A percentile compares a stretch with the other conserved stretches of the same genome.
These are phyloP conservation scores for Oncopeltus fasciatus DNA, from an alignment of 1,140 invertebrate genomes.

Conservation along the genomic window DNA sequence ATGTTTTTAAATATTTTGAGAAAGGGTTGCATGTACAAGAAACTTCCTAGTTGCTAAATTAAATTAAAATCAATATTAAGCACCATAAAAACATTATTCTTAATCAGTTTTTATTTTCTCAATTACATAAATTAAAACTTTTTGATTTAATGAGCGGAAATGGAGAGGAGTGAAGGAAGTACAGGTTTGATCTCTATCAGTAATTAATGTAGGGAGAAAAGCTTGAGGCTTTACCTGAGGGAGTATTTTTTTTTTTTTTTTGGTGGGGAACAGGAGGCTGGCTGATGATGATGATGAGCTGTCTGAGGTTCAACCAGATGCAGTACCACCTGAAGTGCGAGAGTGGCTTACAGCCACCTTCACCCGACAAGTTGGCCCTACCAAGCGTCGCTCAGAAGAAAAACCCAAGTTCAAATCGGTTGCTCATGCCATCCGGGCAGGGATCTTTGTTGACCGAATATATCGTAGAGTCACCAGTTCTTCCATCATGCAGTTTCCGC, in stretches of 20 bases:
- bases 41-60: no score
- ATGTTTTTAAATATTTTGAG: no score
- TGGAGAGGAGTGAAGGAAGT: no score
- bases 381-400: constrained; percentile 55
- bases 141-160: no score
- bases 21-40: no score
- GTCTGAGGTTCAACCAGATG: constrained; percentile 88
- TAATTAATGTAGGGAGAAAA: no score
- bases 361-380: constrained; percentile 70
- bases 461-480: constrained; percentile 77
- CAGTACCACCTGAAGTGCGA: constrained; percentile 84
- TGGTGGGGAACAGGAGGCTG: constrained; percentile 41
- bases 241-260: background rate
- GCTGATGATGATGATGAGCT: constrained; percentile 86
- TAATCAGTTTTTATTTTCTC: no score
- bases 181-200: no score
- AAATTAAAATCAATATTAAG: no score
- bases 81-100: no score
- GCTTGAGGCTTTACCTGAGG: no score
- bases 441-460: constrained; percentile 93
- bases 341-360: constrained; percentile 98
- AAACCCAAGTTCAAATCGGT: constrained; percentile 84
- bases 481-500: constrained; percentile 75
- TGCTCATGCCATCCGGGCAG: constrained; percentile 92
- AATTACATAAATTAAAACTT: no score